Evolutionary conservation across 2,797 vertebrate species (phyloP).

Genomic region (Smutsia temminckii): DNA sequence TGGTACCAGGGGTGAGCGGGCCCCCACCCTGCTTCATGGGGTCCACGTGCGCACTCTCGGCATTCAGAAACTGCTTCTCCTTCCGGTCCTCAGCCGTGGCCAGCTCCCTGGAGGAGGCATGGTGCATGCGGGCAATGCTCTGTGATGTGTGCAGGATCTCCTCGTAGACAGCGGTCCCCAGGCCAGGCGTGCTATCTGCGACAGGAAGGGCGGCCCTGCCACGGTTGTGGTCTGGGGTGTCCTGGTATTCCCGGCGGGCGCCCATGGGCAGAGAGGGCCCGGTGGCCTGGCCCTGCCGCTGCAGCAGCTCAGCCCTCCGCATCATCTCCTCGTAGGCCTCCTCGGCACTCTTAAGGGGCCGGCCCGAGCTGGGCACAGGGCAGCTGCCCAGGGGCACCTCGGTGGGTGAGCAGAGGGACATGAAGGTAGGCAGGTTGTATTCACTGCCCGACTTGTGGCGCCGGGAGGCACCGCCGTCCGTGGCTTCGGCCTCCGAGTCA

Average conservation of each 20-base stretch:
- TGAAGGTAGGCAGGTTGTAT: constrained; percentile 98
- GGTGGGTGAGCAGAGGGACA: constrained; percentile 97
- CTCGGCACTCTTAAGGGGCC: constrained; percentile 97
- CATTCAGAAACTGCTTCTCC: constrained; percentile 93
- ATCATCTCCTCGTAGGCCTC: constrained; percentile 99
- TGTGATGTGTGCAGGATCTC: constrained; percentile 93
- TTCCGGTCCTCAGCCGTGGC: constrained; percentile 81
- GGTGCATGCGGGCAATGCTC: constrained; percentile 86
- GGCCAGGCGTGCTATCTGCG: constrained; percentile 87
- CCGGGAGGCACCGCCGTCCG: constrained; percentile 92
- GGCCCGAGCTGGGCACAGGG: constrained; percentile 88
- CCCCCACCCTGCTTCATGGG: constrained; percentile 95
- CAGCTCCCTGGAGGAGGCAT: constrained; percentile 85
- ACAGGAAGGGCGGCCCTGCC: constrained; percentile 80
- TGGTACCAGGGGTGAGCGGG: constrained; percentile 95
- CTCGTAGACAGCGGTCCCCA: constrained; percentile 90
- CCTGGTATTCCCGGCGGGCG: constrained; percentile 88
- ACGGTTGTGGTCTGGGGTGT: constrained; percentile 89
- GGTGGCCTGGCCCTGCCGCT: constrained; percentile 88
- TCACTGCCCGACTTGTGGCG: constrained; percentile 98
- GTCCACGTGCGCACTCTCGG: constrained; percentile 92
- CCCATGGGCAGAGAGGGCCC: constrained; percentile 85
- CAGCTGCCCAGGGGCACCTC: constrained; percentile 88
- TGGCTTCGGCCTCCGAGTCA: constrained; percentile 97
- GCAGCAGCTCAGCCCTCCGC: constrained; percentile 97